Percentiles rank a stretch among this genome's conserved stretches.
phyloP scores from a whole-genome alignment of 2,888 invertebrate species.

The Chouioia cunea region DNA sequence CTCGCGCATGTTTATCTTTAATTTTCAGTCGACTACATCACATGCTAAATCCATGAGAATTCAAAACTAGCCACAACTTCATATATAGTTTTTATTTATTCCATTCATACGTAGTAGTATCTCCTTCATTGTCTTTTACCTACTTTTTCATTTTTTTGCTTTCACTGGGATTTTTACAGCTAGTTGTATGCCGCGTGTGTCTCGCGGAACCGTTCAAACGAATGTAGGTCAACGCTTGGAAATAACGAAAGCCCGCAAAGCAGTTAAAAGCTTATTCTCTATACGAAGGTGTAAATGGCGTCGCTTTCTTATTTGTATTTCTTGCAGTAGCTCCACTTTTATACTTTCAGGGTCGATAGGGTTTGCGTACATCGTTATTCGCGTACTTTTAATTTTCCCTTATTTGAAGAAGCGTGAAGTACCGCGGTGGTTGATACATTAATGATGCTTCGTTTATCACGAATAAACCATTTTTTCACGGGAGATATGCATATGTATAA shows the following conservation, averaged over 20 bases:
- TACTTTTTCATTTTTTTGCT: constrained; percentile 1
- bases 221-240: constrained; percentile 55
- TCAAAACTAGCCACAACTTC: background rate
- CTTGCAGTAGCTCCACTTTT: background rate
- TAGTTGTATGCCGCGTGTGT: constrained; percentile 7
- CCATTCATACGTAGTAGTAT: constrained; percentile 4
- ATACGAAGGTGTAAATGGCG: constrained; percentile 44
- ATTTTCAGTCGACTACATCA: too few relatives aligned
- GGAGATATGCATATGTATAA: background rate
- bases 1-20: too few relatives aligned
- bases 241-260: constrained; percentile 55
- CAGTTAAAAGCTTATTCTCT: constrained; percentile 32
- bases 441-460: too few relatives aligned
- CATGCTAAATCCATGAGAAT: background rate
- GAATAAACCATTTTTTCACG: constrained; percentile 2
- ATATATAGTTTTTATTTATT: too few relatives aligned
- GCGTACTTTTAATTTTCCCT: background rate
- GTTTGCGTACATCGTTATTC: background rate
- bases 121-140: constrained; percentile 26
- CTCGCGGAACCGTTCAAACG: constrained; percentile 44
- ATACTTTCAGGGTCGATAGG: background rate
- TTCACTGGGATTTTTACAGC: background rate
- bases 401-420: background rate
- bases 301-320: constrained; percentile 5
- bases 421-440: constrained; percentile 5